Conservation (phyloP, 2,888 invertebrate species). For the Entomobrya multifasciata region DNA sequence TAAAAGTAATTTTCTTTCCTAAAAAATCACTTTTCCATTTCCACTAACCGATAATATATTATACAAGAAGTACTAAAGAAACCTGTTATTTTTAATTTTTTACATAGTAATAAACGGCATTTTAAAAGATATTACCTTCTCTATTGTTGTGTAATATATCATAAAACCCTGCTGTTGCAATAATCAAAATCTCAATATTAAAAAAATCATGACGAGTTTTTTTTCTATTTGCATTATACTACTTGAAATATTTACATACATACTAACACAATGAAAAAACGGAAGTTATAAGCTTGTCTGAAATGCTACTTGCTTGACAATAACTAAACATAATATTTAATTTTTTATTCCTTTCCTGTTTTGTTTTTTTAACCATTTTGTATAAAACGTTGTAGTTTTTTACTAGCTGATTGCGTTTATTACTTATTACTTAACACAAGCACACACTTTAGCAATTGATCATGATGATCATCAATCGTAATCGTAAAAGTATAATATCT, state of each 20-base stretch:
- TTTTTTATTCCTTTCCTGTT: slow-evolving; percentile 14
- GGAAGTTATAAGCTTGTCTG: slow-evolving; percentile 51
- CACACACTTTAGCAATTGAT: slow-evolving; percentile 15
- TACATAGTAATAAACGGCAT: not conserved
- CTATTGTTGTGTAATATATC: slow-evolving; percentile 6
- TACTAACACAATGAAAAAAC: slow-evolving; percentile 12
- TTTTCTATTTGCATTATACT: too few species aligned
- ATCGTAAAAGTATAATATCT: too few species aligned
- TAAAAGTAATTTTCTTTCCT: not conserved
- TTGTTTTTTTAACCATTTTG: slow-evolving; percentile 25
- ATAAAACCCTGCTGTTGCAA: too few species aligned
- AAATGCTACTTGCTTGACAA: not conserved
- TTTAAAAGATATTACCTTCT: slow-evolving; percentile 7
- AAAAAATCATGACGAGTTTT: too few species aligned
- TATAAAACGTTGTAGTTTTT: too few species aligned
- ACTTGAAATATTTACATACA: too few species aligned
- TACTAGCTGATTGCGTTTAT: too few species aligned
- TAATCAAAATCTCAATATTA: not conserved
- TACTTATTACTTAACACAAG: slow-evolving; percentile 2
- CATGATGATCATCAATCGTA: not conserved
- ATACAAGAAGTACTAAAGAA: too few species aligned
- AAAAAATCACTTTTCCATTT: not conserved
- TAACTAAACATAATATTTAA: not conserved
- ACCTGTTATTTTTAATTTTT: slow-evolving; percentile 2
- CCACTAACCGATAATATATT: not conserved